A percentile compares a stretch with the other conserved stretches of the same genome.
Evolutionary conservation across 2,113 vertebrate species (phyloP).

Genomic region (Otis tarda): DNA sequence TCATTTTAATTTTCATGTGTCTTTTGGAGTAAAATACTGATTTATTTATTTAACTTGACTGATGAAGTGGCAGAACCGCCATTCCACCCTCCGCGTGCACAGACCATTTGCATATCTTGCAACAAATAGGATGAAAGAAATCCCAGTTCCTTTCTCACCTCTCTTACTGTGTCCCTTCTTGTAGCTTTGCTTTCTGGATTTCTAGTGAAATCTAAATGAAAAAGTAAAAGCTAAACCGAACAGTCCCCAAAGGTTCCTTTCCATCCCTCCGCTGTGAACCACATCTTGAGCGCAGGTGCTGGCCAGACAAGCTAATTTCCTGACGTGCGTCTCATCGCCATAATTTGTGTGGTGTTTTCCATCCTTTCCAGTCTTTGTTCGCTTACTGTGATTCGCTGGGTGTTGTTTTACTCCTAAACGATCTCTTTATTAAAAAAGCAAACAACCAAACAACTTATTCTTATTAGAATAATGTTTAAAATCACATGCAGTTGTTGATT

Average conservation of each 20-base stretch:
- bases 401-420: not conserved
- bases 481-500: not conserved
- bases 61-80: not conserved
- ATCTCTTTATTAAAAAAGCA: not conserved
- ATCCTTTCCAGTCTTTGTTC: not conserved
- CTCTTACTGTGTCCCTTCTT: not conserved
- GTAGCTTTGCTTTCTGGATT: not conserved
- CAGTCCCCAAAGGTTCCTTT: not conserved
- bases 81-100: not conserved
- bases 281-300: slow-evolving; percentile 40
- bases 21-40: not conserved
- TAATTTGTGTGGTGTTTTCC: not conserved
- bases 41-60: not conserved
- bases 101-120: not conserved
- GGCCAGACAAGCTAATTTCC: slow-evolving; percentile 9
- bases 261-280: not conserved
- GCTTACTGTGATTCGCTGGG: not conserved
- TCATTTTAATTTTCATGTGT: not conserved
- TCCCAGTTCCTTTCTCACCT: not conserved
- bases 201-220: not conserved
- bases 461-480: not conserved
- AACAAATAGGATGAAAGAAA: not conserved
- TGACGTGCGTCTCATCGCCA: not conserved
- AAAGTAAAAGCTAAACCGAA: not conserved
- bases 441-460: not conserved